phyloP scores from a whole-genome alignment of 2,888 invertebrate species.

The Heliconius erato region DNA sequence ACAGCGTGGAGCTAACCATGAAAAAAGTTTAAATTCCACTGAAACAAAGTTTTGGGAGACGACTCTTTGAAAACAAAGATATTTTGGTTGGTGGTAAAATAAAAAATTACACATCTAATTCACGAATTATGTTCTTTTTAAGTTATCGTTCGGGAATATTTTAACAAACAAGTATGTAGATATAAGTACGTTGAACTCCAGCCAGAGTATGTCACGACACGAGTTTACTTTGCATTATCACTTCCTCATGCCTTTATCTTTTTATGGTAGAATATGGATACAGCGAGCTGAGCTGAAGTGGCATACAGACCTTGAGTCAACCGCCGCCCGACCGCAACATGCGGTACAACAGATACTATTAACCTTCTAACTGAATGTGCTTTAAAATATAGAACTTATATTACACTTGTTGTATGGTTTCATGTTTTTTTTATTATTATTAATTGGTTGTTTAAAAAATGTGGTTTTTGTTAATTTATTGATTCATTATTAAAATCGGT shows the following conservation, averaged over 20 bases:
- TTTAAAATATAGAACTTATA: constrained; percentile 27
- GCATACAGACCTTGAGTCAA: constrained; percentile 74
- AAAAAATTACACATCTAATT: neutral
- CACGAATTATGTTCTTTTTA: neutral
- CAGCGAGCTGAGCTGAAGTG: constrained; percentile 74
- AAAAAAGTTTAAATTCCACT: too few species aligned
- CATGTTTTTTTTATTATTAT: too few species aligned
- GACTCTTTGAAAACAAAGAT: neutral
- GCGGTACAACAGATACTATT: constrained; percentile 66
- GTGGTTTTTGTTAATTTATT: too few species aligned
- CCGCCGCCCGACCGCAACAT: constrained; percentile 66
- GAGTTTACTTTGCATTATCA: constrained; percentile 43
- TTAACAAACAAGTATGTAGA: constrained; percentile 3
- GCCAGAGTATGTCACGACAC: constrained; percentile 19
- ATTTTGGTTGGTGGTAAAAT: neutral
- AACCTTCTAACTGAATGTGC: constrained; percentile 68
- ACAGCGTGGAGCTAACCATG: too few species aligned
- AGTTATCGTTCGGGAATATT: constrained; percentile 5
- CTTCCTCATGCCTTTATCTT: constrained; percentile 64
- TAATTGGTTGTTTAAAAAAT: too few species aligned
- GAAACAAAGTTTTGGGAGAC: neutral
- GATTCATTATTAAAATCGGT: neutral
- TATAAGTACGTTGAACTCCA: constrained; percentile 26
- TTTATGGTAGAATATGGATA: constrained; percentile 67
- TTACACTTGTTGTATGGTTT: neutral